phyloP scores from a whole-genome alignment of 2,888 invertebrate genomes.

The Morpho deidamia region DNA sequence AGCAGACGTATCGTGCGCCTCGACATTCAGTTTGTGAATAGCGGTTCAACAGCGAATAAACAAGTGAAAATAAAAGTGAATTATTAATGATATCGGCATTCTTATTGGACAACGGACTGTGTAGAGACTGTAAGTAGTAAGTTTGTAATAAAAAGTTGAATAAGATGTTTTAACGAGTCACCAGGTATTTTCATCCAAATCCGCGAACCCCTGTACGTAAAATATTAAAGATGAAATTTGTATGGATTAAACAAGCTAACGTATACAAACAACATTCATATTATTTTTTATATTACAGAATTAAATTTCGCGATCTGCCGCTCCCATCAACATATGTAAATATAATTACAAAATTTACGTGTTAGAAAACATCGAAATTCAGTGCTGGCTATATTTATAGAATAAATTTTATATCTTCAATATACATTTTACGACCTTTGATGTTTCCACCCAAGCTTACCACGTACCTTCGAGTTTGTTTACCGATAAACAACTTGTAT shows the following conservation, averaged over 20 bases:
- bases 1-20: no score
- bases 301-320: constrained; percentile 34
- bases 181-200: no score
- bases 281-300: constrained; percentile 27
- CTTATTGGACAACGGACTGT: no score
- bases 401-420: constrained; percentile 33
- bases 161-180: no score
- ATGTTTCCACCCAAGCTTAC: constrained; percentile 21
- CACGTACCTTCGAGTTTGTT: not conserved
- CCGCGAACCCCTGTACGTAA: no score
- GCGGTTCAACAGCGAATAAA: no score
- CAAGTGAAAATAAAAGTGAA: no score
- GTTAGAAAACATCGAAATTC: constrained; percentile 73
- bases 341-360: constrained; percentile 63
- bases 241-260: not conserved
- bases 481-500: no score
- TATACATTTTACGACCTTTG: constrained; percentile 31
- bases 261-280: constrained; percentile 23
- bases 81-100: no score
- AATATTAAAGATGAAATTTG: not conserved
- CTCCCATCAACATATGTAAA: constrained; percentile 54
- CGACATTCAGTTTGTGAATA: no score
- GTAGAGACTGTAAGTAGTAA: no score
- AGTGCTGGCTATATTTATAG: constrained; percentile 67
- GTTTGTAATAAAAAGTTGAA: no score